These are phyloP conservation scores for Erpetoichthys calabaricus DNA, from an alignment of 2,797 vertebrate species.

Conservation along the genomic window DNA sequence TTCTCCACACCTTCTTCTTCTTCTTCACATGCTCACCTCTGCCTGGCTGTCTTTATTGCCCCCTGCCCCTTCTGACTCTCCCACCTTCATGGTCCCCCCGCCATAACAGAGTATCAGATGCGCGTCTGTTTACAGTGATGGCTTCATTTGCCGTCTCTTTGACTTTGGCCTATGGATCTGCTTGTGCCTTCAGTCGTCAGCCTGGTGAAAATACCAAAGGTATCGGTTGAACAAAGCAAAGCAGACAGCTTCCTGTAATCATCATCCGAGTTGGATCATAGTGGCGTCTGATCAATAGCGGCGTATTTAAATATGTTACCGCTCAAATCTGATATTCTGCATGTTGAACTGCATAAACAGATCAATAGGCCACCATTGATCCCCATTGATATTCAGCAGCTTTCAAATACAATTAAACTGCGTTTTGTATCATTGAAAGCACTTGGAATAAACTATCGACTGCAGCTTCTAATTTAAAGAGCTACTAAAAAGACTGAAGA, in stretches of 20 bases:
- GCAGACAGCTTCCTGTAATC: constrained; percentile 56
- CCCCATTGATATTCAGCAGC: constrained; percentile 58
- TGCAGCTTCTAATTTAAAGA: constrained; percentile 40
- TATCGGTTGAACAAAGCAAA: constrained; percentile 29
- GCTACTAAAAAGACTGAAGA: constrained; percentile 38
- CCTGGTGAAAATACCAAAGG: constrained; percentile 19
- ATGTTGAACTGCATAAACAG: constrained; percentile 62
- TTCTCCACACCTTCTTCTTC: too few relatives aligned
- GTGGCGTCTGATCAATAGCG: constrained; percentile 63
- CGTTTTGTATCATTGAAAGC: constrained; percentile 36
- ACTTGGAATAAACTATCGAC: constrained; percentile 47
- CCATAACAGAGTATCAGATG: constrained; percentile 8
- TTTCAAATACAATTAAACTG: constrained; percentile 76
- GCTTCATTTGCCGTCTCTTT: constrained; percentile 5
- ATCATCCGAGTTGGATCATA: constrained; percentile 64
- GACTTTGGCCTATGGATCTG: constrained; percentile 4
- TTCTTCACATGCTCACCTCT: too few relatives aligned
- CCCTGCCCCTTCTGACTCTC: too few relatives aligned
- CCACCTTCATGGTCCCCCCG: constrained; percentile 1
- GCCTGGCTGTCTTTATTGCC: too few relatives aligned
- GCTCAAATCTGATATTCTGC: constrained; percentile 65
- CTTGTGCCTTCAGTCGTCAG: constrained; percentile 15
- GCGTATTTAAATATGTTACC: constrained; percentile 74
- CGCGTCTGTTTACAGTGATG: constrained; percentile 1
- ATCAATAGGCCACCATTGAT: constrained; percentile 59